Percentiles rank a stretch among this genome's conserved stretches.
Evolutionary conservation across 2,797 vertebrate species (phyloP).

Genomic region (Salmo trutta): DNA sequence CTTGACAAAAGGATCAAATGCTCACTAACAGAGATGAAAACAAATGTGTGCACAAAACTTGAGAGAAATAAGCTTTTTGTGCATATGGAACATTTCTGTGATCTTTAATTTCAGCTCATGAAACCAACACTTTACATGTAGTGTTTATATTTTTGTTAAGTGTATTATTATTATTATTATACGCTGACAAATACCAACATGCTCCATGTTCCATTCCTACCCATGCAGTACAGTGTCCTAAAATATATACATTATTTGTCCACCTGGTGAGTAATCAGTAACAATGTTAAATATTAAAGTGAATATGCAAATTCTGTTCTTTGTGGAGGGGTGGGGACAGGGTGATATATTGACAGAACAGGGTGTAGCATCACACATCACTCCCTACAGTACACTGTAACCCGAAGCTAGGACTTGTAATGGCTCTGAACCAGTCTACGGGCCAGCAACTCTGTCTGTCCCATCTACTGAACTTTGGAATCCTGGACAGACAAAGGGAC

Average conservation of each 20-base stretch:
- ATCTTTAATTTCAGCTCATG: too few species aligned
- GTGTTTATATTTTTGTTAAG: too few species aligned
- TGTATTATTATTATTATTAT: not conserved
- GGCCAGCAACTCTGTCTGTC: constrained; percentile 28
- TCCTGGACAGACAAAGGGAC: constrained; percentile 47
- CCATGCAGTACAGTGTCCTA: not conserved
- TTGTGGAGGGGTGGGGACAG: constrained; percentile 23
- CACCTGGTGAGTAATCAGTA: constrained; percentile 65
- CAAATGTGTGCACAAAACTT: too few species aligned
- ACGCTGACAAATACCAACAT: not conserved
- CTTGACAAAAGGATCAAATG: too few species aligned
- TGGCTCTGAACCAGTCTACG: not conserved
- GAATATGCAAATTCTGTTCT: constrained; percentile 75
- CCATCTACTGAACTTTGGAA: constrained; percentile 72
- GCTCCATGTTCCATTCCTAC: not conserved
- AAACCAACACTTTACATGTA: too few species aligned
- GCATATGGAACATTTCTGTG: too few species aligned
- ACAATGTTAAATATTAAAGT: constrained; percentile 71
- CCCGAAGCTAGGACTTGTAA: not conserved
- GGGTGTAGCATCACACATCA: not conserved
- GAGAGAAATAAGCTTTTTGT: too few species aligned
- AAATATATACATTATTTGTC: constrained; percentile 46
- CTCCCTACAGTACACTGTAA: not conserved
- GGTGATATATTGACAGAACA: not conserved
- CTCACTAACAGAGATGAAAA: too few species aligned